Conservation (phyloP, 2,113 vertebrate species). For the Myocastor coypus region DNA sequence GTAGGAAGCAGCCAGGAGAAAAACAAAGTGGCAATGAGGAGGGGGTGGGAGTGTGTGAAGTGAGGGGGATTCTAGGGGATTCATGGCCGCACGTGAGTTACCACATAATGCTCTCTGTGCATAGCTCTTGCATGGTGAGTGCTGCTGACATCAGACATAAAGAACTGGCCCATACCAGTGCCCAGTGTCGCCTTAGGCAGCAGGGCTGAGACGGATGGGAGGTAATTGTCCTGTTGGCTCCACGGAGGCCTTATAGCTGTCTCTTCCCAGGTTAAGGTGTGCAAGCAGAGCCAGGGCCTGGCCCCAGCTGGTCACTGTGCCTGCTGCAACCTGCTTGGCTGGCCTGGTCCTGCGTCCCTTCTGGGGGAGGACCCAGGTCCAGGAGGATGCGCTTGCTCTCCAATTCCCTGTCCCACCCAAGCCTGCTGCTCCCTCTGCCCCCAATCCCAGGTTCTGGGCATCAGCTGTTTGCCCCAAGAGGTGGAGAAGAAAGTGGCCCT, state of each 20-base stretch:
- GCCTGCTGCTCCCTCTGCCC: not conserved
- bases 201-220: not conserved
- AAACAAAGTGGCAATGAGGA: not conserved
- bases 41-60: not conserved
- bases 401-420: not conserved
- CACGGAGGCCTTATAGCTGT: not conserved
- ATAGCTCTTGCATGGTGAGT: not conserved
- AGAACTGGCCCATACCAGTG: not conserved
- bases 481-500: not conserved
- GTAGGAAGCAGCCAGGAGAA: not conserved
- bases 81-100: not conserved
- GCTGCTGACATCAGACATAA: not conserved
- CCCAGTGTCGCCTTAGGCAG: not conserved
- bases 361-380: not conserved
- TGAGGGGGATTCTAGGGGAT: not conserved
- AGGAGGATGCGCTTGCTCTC: not conserved
- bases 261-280: not conserved
- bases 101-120: not conserved
- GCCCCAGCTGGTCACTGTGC: not conserved
- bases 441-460: not conserved
- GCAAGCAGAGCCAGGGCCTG: not conserved
- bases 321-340: not conserved
- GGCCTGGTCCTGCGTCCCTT: not conserved
- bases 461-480: constrained; percentile 7
- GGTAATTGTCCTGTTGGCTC: not conserved